These are phyloP conservation scores for Emys orbicularis DNA, from an alignment of 2,797 vertebrate species.

Conservation along the genomic window DNA sequence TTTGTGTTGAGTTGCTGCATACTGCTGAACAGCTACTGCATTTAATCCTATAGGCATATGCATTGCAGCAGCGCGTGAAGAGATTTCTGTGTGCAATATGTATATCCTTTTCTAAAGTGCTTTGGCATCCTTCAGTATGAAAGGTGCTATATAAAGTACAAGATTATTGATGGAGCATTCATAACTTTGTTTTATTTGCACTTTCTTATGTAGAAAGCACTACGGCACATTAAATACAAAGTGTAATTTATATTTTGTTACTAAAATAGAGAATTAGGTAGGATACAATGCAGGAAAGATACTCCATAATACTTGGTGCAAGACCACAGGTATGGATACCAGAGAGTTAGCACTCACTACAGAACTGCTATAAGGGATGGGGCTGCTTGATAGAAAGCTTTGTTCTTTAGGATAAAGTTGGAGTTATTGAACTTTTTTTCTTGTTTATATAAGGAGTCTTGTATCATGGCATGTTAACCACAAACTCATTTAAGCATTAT, in stretches of 20 bases:
- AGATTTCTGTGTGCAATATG: background rate
- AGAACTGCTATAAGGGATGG: too few relatives aligned
- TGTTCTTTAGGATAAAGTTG: accelerated
- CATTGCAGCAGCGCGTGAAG: background rate
- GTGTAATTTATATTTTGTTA: background rate
- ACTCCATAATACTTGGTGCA: background rate
- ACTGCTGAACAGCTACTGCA: background rate
- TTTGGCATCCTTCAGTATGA: background rate
- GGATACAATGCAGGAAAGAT: background rate
- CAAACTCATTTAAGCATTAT: background rate
- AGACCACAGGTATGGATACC: too few relatives aligned
- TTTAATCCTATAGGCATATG: background rate
- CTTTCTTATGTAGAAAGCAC: background rate
- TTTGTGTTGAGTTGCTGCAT: background rate
- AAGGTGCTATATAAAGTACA: background rate
- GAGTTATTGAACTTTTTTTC: accelerated
- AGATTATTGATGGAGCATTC: background rate
- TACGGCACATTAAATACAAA: background rate
- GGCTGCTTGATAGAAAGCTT: too few relatives aligned
- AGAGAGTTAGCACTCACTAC: too few relatives aligned
- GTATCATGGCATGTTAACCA: background rate
- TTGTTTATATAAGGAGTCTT: background rate
- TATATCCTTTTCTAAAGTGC: background rate
- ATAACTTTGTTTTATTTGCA: background rate
- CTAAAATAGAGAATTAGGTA: background rate